A percentile compares a stretch with the other conserved stretches of the same genome.
These are phyloP conservation scores for Limenitis camilla DNA, from an alignment of 2,888 invertebrate genomes.

Conservation along the genomic window DNA sequence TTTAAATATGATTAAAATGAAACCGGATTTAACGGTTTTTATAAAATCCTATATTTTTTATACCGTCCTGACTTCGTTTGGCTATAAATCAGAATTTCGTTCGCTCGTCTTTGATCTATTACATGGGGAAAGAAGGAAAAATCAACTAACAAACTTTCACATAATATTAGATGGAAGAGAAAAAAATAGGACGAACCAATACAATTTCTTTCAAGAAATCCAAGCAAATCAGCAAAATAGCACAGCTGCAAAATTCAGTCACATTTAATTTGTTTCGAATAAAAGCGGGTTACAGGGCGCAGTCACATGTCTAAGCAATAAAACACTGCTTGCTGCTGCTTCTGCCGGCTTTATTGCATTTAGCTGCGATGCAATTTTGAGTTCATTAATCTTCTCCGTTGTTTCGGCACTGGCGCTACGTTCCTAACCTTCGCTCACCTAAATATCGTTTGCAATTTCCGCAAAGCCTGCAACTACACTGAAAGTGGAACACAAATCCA, in stretches of 20 bases:
- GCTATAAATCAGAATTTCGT: no score
- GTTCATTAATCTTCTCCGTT: conserved; percentile 66
- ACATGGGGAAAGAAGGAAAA: no score
- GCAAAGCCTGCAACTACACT: conserved; percentile 19
- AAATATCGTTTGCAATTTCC: conserved; percentile 25
- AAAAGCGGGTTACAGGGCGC: conserved; percentile 29
- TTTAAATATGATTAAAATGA: no score
- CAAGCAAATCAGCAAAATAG: not conserved
- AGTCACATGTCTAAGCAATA: conserved; percentile 47
- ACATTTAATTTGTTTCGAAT: conserved; percentile 43
- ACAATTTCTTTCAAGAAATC: not conserved
- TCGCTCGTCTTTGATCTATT: no score
- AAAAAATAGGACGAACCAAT: not conserved
- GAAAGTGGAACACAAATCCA: conserved; percentile 5
- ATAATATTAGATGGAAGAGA: no score
- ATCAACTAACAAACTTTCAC: no score
- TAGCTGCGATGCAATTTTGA: conserved; percentile 66
- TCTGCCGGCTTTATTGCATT: conserved; percentile 59
- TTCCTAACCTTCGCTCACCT: conserved; percentile 31
- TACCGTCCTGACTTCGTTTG: no score
- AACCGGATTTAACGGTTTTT: no score
- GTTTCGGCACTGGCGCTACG: conserved; percentile 48
- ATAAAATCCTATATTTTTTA: no score
- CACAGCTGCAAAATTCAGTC: conserved; percentile 31
- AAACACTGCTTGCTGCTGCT: conserved; percentile 47